These are phyloP conservation scores for Urocyon cinereoargenteus DNA, from an alignment of 2,797 vertebrate genomes.

Conservation along the genomic window DNA sequence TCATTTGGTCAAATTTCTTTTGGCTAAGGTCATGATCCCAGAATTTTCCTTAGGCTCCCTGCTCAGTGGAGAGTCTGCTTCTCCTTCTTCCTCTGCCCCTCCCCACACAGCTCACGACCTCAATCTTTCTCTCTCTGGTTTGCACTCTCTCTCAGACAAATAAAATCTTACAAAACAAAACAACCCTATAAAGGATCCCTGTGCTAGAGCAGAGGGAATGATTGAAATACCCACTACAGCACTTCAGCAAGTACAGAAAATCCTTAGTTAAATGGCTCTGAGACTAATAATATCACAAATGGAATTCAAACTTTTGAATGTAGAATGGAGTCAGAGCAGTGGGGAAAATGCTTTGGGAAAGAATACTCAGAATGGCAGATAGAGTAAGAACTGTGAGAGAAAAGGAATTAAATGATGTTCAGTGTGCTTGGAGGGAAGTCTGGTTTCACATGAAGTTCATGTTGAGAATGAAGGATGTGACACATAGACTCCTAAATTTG, in stretches of 20 bases:
- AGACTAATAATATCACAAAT: background rate
- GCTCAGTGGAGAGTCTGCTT: background rate
- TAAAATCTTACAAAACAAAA: background rate
- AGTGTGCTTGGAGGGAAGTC: background rate
- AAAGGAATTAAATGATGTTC: background rate
- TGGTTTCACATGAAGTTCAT: background rate
- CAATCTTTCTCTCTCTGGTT: background rate
- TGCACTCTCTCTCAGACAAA: background rate
- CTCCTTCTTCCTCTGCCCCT: background rate
- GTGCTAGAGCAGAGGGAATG: background rate
- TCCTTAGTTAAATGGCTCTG: background rate
- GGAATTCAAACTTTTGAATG: background rate
- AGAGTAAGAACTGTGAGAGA: background rate
- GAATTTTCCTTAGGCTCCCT: too few species aligned
- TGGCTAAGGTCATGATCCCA: too few species aligned
- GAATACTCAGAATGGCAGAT: background rate
- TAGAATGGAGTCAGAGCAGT: background rate
- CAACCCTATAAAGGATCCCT: background rate
- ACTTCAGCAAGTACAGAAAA: background rate
- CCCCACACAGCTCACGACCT: too few species aligned
- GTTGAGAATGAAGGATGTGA: background rate
- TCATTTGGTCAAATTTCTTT: too few species aligned
- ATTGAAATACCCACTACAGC: fast-evolving
- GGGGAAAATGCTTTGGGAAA: background rate
- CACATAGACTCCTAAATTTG: background rate